Percentiles rank a stretch among this genome's conserved stretches.
Conservation (phyloP, 2,888 invertebrate genomes). For the Xestia xanthographa region DNA sequence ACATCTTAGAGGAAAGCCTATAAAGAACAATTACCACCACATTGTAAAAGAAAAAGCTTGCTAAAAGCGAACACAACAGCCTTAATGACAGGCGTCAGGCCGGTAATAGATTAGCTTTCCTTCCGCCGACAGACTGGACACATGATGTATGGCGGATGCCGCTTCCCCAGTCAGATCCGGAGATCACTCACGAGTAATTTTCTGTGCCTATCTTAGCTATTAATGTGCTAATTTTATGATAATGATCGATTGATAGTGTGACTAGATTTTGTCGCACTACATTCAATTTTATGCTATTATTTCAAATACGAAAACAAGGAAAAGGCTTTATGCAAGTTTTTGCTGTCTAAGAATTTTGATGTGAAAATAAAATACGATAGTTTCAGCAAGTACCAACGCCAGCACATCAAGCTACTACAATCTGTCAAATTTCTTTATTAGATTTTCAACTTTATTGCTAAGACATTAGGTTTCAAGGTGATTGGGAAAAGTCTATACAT, state of each 20-base stretch:
- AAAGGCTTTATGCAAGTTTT: neutral
- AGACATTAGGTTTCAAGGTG: too few species aligned
- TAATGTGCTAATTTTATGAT: constrained; percentile 60
- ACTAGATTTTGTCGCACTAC: neutral
- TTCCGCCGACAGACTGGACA: constrained; percentile 65
- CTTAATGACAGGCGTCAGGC: constrained; percentile 62
- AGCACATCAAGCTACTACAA: too few species aligned
- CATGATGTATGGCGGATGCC: constrained; percentile 63
- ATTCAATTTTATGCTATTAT: neutral
- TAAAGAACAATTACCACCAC: constrained; percentile 6
- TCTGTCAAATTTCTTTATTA: too few species aligned
- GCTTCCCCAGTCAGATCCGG: constrained; percentile 46
- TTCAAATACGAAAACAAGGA: neutral
- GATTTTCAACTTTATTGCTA: too few species aligned
- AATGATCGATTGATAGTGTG: constrained; percentile 1
- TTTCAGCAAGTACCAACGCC: neutral
- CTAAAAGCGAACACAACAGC: constrained; percentile 42
- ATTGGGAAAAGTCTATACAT: too few species aligned
- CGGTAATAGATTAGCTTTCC: constrained; percentile 76
- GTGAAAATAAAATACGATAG: neutral
- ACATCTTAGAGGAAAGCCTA: neutral
- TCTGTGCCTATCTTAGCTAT: constrained; percentile 41
- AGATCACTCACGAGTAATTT: constrained; percentile 44
- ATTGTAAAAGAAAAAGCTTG: constrained; percentile 53
- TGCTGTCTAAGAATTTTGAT: neutral